Percentiles rank a stretch among this genome's conserved stretches.
phyloP scores from a whole-genome alignment of 2,888 invertebrate genomes.

The Drosophila percnosoma region DNA sequence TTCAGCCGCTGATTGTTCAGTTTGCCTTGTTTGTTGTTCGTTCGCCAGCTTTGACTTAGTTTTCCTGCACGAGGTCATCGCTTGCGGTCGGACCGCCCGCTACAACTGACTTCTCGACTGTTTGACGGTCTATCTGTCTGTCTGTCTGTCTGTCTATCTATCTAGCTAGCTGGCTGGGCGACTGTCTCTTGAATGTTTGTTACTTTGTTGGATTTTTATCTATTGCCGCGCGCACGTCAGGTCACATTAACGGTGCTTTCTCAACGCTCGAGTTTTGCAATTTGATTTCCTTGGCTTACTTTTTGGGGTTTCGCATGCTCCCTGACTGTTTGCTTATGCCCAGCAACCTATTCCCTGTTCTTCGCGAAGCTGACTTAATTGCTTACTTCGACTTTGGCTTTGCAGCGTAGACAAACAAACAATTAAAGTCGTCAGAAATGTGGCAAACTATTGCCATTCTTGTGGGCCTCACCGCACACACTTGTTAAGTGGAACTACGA shows the following conservation, averaged over 20 bases:
- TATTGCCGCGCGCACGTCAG: conserved; percentile 70
- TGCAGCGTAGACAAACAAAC: conserved; percentile 57
- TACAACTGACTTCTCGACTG: conserved; percentile 22
- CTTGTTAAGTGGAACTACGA: conserved; percentile 37
- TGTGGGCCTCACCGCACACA: conserved; percentile 31
- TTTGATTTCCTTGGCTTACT: conserved; percentile 67
- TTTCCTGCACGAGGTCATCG: conserved; percentile 77
- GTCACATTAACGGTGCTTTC: conserved; percentile 80
- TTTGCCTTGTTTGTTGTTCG: conserved; percentile 28
- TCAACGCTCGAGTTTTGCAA: conserved; percentile 73
- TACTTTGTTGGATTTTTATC: conserved; percentile 62
- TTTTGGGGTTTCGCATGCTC: conserved; percentile 45
- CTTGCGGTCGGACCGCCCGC: conserved; percentile 61
- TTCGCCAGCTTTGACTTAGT: conserved; percentile 69
- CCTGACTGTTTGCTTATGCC: conserved; percentile 4
- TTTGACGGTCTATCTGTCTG: conserved; percentile 41
- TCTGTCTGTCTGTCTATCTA: conserved; percentile 31
- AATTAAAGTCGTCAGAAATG: conserved; percentile 74
- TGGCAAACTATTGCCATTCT: conserved; percentile 53
- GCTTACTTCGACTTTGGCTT: conserved; percentile 2
- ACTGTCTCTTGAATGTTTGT: conserved; percentile 60
- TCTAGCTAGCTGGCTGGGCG: conserved; percentile 40
- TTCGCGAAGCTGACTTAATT: conserved; percentile 5
- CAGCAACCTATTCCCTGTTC: background rate
- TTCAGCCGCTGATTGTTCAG: conserved; percentile 63